Evolutionary conservation across 1,140 invertebrate species (phyloP), one percentile per base, ranked within the genome.

Genomic region (Drosophila repletoides): DNA sequence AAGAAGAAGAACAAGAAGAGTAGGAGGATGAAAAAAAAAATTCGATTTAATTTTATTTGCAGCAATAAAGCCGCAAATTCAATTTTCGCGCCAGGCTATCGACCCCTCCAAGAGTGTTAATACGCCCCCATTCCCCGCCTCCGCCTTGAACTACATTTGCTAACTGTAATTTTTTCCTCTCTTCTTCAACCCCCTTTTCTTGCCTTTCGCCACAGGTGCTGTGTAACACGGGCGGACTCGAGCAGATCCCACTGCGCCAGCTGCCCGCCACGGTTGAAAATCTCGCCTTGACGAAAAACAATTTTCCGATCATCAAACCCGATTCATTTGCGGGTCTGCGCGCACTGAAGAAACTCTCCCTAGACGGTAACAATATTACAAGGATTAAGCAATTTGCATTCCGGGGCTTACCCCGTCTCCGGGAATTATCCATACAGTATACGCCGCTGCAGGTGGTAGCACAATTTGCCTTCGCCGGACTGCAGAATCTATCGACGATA

Each of bases 341-440:
- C 4, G 92, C 93, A 5, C 90, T 97, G 7, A 92, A 93, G 24
- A 95, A 95, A 56, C 92, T 96, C 9, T 94, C 93, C 1, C 91
- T 97, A 40, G 95, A 97, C 89, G 93, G 94, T 49, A 96, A 96
- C 89, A 95, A 96, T 88, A 95, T 97, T 38, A 93, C 94, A 1
- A 91, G 92, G 3, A 95, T 97, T 69, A 94, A 94, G 66, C 94
- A 95, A 12, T 96, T 96, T 87, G 95, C 95, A 15, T 96, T 97
- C 87, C 93, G 95, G 7, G 95, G 95, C 0, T 89, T 97, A 15
- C 94, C 93, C 1, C 93, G 94, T 1, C 91, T 97, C 1, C 92
- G 93, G 33, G 95, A 96, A 70, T 91, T 97, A 1, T 95, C 95
- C 63, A 96, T 97, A 49, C 95, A 96, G 76, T 93, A 96, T 41